Evolutionary conservation across 2,113 vertebrate species (phyloP), one percentile per base, ranked within the genome.

Genomic region (Protobothrops mucrosquamatus): DNA sequence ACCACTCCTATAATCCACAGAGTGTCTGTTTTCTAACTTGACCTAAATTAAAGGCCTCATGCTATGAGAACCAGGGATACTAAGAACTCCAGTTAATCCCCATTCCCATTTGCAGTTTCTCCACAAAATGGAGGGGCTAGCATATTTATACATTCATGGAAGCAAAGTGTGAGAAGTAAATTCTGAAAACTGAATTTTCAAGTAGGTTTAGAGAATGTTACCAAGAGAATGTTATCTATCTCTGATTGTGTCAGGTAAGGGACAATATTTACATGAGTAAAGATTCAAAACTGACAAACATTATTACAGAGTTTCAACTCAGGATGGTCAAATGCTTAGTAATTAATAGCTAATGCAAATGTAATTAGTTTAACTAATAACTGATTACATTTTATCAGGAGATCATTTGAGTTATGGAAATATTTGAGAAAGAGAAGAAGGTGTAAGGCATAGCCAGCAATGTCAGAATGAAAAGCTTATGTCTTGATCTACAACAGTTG

Each of bases 401-500:
- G 55, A 52, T 90, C n/a, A 52, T 90, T 57, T 43, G 46, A 43
- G 12, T 64, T n/a, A 12, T 93, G 94, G 86, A 88, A 86, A 86
- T 92, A 87, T 94, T 92, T 91, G 93, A 89, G 74, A 43, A 26
- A 46, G 4, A 56, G 2, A 85, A 57, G 88, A 39, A 57, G 74
- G 91, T 55, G 39, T 69, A 51, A 91, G 55, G 14, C 91, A 51
- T 29, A 20, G 1, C 57, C 92, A 88, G 56, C 89, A 3, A 26
- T 0, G 54, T 91, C 94, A 81, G 69, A 87, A 93, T 88, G 20
- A 0, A 8, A 39, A 9, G 20, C 57, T 92, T 92, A 23, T 86
- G 54, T 93, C 69, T 95, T 95, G 94, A 96, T 90, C 92, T 95
- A 93, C 93, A 96, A 94, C 93, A 95, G 91, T 96, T 95, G 95